Base-by-base conservation (phyloP, 2,888 invertebrate genomes). In the Sipunculus nudus region DNA sequence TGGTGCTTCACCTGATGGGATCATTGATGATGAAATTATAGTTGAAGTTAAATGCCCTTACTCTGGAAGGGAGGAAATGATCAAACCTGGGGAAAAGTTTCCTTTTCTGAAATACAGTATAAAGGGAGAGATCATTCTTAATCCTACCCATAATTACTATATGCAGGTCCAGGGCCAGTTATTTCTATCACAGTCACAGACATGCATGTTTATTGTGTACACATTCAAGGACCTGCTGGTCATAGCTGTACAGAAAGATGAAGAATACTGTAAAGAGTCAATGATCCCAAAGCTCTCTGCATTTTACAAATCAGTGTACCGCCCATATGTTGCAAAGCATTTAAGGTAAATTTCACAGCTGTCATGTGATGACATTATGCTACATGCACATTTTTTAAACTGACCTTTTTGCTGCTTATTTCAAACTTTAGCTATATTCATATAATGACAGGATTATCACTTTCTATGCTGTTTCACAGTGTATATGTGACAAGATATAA, bases 41-140 rank as follows among this genome's bases (percentile, higher is more conserved):
- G 25, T 68, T 25, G 68, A 70, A 40, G 50, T 70, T 0, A 70
- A 69, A 40, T 64, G 65, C 31, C 62, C 69, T 31, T 65, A 50
- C 29, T 43, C 21, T 45, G 66, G 62, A 0, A 53, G 67, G 41
- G 46, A 65, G 19, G 38, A n/a, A 16, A 3, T 10, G 3, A 54
- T 65, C 39, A 21, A n/a, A 19, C 56, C 63, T 26, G 53, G 53
- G 10, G 25, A 49, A 31, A 28, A 53, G 3, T 63, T 67, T 40
- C 59, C 63, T 28, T 60, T 28, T 41, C 32, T 54, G 19, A n/a
- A 46, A 13, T n/a, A n/a, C n/a, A 4, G 4, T 28, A 16, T 4
- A 13, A 25, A n/a, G 4, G 32, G 29, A 19, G 32, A 21, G 5
- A 13, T 25, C 5, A 8, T 6, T 8, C 32, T 46, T 5, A 46